phyloP scores from a whole-genome alignment of 2,888 invertebrate species.

The Flabesymbios commensalis region DNA sequence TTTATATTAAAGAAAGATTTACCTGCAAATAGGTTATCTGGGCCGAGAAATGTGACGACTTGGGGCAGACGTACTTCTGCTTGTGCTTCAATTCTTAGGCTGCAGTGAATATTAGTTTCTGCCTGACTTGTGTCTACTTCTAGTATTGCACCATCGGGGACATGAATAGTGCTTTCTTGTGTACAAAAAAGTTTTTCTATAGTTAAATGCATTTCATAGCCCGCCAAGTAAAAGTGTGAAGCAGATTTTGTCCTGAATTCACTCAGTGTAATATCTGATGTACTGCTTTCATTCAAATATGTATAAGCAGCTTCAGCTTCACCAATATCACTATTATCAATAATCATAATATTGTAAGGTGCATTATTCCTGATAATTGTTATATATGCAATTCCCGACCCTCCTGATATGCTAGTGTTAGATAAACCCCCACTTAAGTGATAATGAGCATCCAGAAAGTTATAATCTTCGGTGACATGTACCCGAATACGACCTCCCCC shows the following conservation, averaged over 20 bases:
- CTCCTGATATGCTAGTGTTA: conserved; percentile 33
- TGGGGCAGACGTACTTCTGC: conserved; percentile 42
- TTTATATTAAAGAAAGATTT: no score
- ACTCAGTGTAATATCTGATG: no score
- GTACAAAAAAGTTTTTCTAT: conserved; percentile 36
- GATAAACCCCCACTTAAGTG: conserved; percentile 37
- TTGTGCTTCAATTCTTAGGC: conserved; percentile 37
- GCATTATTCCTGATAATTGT: neutral
- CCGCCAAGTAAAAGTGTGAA: no score
- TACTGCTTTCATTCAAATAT: no score
- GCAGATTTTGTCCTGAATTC: no score
- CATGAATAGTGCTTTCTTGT: conserved; percentile 30
- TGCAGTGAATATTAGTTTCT: conserved; percentile 40
- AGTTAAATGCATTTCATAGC: no score
- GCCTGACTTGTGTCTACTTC: conserved; percentile 37
- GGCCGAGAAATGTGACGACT: conserved; percentile 39
- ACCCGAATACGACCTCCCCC: conserved; percentile 41
- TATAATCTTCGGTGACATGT: conserved; percentile 28
- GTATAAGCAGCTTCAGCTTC: no score
- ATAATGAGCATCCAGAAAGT: conserved; percentile 35
- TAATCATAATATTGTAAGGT: neutral
- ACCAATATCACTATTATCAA: conserved; percentile 26
- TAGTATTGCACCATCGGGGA: conserved; percentile 38
- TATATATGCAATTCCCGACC: conserved; percentile 40
- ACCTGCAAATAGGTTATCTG: conserved; percentile 17